Conservation (phyloP, 2,888 invertebrate species). For the Hyalella azteca region DNA sequence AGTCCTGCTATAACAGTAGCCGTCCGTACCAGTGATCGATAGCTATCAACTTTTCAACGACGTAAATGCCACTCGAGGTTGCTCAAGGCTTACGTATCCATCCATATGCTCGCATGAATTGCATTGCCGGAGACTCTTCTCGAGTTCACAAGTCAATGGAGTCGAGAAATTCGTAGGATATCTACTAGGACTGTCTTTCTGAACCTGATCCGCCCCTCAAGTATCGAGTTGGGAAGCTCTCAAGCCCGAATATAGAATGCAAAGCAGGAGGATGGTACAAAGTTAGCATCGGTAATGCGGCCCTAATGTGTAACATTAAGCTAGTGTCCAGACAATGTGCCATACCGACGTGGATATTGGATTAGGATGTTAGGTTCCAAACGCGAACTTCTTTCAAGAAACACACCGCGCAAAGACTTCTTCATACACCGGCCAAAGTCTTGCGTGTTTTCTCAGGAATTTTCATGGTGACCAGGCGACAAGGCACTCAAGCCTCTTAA, state of each 20-base stretch:
- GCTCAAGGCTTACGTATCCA: neutral
- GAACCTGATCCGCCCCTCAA: constrained; percentile 20
- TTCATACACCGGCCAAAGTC: neutral
- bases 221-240: constrained; percentile 36
- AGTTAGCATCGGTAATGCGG: constrained; percentile 30
- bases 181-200: neutral
- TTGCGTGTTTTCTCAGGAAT: constrained; percentile 12
- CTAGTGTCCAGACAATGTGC: constrained; percentile 32
- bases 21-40: neutral
- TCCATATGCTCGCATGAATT: constrained; percentile 1
- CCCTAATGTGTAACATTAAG: constrained; percentile 36
- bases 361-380: constrained; percentile 27
- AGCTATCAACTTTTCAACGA: neutral
- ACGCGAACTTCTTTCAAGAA: neutral
- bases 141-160: neutral
- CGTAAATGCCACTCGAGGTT: neutral
- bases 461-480: constrained; percentile 18
- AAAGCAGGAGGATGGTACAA: constrained; percentile 33
- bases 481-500: constrained; percentile 5
- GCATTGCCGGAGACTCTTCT: neutral
- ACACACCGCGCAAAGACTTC: neutral
- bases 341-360: constrained; percentile 23
- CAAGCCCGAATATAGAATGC: constrained; percentile 3
- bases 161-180: neutral
- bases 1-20: neutral